Evolutionary conservation across 92 coral and sea anemone genomes (phyloP), one percentile per base, ranked within the genome.

Genomic region (Pocillopora meandrina): DNA sequence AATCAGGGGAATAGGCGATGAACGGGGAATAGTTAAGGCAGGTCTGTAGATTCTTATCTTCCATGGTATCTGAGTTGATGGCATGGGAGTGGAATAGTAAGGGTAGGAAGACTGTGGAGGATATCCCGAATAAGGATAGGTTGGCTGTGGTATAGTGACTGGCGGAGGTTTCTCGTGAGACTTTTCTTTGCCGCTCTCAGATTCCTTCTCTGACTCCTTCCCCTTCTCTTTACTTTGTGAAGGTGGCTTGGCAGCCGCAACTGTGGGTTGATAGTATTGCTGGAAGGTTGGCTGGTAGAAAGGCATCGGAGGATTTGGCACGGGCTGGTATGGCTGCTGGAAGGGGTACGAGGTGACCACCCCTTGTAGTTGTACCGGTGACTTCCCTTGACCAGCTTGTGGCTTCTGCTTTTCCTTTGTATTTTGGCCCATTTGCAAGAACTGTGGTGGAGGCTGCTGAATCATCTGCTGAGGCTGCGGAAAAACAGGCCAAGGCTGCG

Each of bases 1-100:
- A 19, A 83, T 72, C 11, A 63, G n/a, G 18, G 80, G 86, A 36
- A 55, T 61, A 36, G 89, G 92, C 10, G 79, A 56, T 21, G 76
- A 83, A 13, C 74, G 76, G 5, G 84, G 73, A 12, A 85, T 75
- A 63, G 79, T 87, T 42, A 89, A 18, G 9, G 85, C 75, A 8
- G 92, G 92, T 55, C 89, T 79, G 71, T 78, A 89, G 56, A 89
- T 65, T 52, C 69, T 78, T 21, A 89, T 66, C 61, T 42, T 75
- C 81, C 81, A 80, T 0, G 85, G 76, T 55, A 80, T 10, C 64
- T 86, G 93, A 21, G 72, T 49, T 6, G 88, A 23, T 52, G 84
- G 83, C 18, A 78, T 72, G 17, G 71, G 64, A 19, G 81, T 42
- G 2, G 84, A 84, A 12, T 71, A 73, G 9, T 34, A 23, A 60